Conservation (phyloP, 2,797 vertebrate species). For the Hypotaenidia philippensis region DNA sequence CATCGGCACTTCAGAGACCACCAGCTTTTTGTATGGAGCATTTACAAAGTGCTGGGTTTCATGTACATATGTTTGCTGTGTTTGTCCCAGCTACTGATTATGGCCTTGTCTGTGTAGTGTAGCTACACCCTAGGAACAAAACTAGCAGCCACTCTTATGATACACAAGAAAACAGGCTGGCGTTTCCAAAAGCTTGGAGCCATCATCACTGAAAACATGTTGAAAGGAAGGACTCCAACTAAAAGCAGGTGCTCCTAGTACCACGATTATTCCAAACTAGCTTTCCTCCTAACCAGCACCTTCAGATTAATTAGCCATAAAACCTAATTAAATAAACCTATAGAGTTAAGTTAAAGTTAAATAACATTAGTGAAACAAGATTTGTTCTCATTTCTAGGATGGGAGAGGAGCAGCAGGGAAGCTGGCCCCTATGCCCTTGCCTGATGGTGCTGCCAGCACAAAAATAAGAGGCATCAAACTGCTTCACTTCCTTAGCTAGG, state of each 20-base stretch:
- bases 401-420: background rate
- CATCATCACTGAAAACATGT: background rate
- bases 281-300: background rate
- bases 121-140: background rate
- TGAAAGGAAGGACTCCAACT: background rate
- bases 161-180: background rate
- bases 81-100: background rate
- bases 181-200: background rate
- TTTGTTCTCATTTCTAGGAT: background rate
- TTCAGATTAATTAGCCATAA: background rate
- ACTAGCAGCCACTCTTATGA: background rate
- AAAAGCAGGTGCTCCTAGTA: background rate
- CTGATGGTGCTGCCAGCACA: background rate
- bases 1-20: background rate
- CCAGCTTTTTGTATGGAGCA: background rate
- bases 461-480: accelerated
- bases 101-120: background rate
- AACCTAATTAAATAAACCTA: background rate
- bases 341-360: background rate
- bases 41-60: background rate
- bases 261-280: background rate
- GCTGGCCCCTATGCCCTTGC: background rate
- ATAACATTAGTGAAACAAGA: background rate
- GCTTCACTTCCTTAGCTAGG: background rate
- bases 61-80: background rate